Base-by-base conservation (phyloP, 1,140 invertebrate species). In the Maniola jurtina region DNA sequence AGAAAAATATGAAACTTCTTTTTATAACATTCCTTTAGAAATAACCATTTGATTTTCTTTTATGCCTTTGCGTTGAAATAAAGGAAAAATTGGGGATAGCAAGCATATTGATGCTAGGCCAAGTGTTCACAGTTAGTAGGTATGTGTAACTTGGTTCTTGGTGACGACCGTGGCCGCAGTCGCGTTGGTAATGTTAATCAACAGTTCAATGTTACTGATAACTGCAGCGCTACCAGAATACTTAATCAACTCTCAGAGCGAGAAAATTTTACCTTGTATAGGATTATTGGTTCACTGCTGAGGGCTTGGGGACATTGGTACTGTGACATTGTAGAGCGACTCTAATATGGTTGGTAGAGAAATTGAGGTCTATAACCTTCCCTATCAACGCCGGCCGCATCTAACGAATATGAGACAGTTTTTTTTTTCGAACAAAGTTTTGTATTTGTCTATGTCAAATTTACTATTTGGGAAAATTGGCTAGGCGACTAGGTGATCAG, bases 151-250 rank as follows among this genome's bases (percentile, higher is more conserved):
- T 61, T 52, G 59, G 59, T 65, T 61, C 54, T 52, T 35, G 33
- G 11, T 52, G 59, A 76, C 88, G 85, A 78, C 89, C 68, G 81
- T 92, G 71, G 83, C 85, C 11, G 68, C 47, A 72, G 77, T 84
- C 76, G 77, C 79, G 92, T 92, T 75, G 76, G 79, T 71, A 81
- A 83, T 85, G 76, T 79, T 81, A 85, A 85, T 85, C 73, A 66
- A 65, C 68, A 71, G 59, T 64, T 83, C 83, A 85, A 83, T 85
- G 83, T 71, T 83, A 80, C 75, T 74, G 75, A 82, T 81, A 80
- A 78, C 55, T 66, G 55, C 42, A 25, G 63, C 73, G 74, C 64
- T 55, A 64, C 59, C 58, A 36, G 83, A 83, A 84, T 84, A 80
- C 75, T 61, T 73, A 82, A 84, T 82, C 38, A 73, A 33, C 54